These are phyloP conservation scores for Herpetotheres cachinnans DNA, from an alignment of 2,113 vertebrate species.

Conservation along the genomic window DNA sequence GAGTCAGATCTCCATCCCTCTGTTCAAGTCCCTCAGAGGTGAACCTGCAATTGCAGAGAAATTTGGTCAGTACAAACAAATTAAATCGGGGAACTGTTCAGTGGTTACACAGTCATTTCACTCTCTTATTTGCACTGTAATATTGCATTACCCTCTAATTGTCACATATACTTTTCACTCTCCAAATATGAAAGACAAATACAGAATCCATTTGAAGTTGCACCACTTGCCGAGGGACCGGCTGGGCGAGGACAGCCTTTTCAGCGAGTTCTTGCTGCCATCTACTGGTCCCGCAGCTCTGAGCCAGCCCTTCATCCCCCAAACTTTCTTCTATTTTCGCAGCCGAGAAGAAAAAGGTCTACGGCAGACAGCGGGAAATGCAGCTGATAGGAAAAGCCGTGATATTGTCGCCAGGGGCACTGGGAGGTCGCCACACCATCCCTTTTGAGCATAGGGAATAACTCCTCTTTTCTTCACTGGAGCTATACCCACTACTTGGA, in stretches of 20 bases:
- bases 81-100: slow-evolving; percentile 9
- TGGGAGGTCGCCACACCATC: background rate
- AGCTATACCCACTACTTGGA: background rate
- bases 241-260: background rate
- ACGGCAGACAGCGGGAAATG: background rate
- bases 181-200: slow-evolving; percentile 65
- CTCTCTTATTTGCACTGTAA: slow-evolving; percentile 55
- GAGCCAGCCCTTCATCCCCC: background rate
- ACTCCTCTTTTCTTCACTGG: background rate
- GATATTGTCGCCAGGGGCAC: background rate
- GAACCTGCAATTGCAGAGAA: background rate
- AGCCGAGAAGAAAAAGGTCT: background rate
- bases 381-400: background rate
- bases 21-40: background rate
- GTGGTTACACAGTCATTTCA: slow-evolving; percentile 40
- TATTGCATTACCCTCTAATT: slow-evolving; percentile 68
- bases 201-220: slow-evolving; percentile 13
- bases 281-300: slow-evolving; percentile 46
- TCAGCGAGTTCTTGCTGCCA: slow-evolving; percentile 73
- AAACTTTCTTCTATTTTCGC: background rate
- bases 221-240: background rate
- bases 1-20: background rate
- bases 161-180: slow-evolving; percentile 48
- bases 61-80: slow-evolving; percentile 43
- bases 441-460: background rate